A percentile compares a stretch with the other conserved stretches of the same genome.
Conservation (phyloP, 2,888 invertebrate genomes). For the Diaperis boleti region DNA sequence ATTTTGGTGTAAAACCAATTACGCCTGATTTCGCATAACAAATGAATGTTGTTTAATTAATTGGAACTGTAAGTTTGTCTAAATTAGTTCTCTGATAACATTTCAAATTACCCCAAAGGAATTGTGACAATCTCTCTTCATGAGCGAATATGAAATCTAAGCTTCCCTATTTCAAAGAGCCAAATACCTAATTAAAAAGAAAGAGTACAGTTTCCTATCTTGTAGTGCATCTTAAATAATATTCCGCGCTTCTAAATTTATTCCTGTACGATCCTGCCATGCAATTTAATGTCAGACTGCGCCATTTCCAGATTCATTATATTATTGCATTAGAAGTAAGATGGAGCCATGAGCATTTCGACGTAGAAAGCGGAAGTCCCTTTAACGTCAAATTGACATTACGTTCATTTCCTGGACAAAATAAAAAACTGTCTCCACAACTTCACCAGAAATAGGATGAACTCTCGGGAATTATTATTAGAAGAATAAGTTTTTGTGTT, state of each 20-base stretch:
- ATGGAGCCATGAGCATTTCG: conserved; percentile 8
- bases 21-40: not conserved
- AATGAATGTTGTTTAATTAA: too few relatives aligned
- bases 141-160: not conserved
- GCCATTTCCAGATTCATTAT: conserved; percentile 23
- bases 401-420: conserved; percentile 26
- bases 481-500: conserved; percentile 13
- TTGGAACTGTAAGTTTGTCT: not conserved
- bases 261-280: not conserved
- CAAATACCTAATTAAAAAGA: not conserved
- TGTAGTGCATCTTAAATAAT: not conserved
- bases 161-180: not conserved
- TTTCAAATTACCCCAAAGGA: conserved; percentile 1
- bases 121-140: not conserved
- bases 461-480: conserved; percentile 28
- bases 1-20: not conserved
- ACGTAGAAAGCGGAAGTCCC: conserved; percentile 24
- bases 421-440: conserved; percentile 18
- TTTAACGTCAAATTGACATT: conserved; percentile 30
- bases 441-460: conserved; percentile 10
- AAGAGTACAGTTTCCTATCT: not conserved
- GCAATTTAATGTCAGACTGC: conserved; percentile 14
- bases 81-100: not conserved
- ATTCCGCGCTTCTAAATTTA: not conserved
- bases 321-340: conserved; percentile 27